Base-by-base conservation (phyloP, 2,888 invertebrate species). In the Pilophorus perplexus region DNA sequence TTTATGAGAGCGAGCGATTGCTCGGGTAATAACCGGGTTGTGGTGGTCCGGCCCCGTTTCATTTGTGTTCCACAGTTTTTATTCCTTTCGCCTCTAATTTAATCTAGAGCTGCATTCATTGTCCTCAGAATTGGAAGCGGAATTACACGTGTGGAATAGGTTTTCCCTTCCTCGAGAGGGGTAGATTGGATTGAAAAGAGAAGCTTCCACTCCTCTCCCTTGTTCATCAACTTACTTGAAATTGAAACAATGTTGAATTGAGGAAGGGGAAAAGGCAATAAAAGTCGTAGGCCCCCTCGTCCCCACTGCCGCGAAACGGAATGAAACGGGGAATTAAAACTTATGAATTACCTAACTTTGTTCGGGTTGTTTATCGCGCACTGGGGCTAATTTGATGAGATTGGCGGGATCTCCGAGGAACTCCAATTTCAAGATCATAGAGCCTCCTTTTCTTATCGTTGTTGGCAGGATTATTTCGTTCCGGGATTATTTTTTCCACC, bases 81-180 rank as follows among this genome's bases (percentile, higher is more conserved):
- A 64, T 64, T 50, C 64, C 64, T 54, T 64, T 54, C 64, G 50
- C 42, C 64, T 64, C 64, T 64, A 64, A 64, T 64, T 54, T 62
- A 62, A 62, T 62, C 62, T 62, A 62, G 62, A 62, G 62, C 46
- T 62, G 62, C 62, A 62, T 62, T 62, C 62, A 62, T 62, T 62
- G 62, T 62, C 62, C 62, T 62, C 62, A 62, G 62, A 62, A 62
- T 62, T 62, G 62, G 62, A 62, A 62, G 62, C 62, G 46, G 62
- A 62, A 62, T 62, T 62, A 62, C 62, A 62, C 62, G 62, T 62
- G 62, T 62, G 62, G 62, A 62, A 62, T 62, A 48, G 62, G 62
- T 62, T 62, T 27, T 46, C 46, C 46, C 27, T 20, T 18, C 48
- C 60, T 14, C 27, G 27, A 16, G 27, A 25, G 16, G 27, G 44